Evolutionary conservation across 2,888 invertebrate genomes (phyloP).

Genomic region (Synanthedon formicaeformis): DNA sequence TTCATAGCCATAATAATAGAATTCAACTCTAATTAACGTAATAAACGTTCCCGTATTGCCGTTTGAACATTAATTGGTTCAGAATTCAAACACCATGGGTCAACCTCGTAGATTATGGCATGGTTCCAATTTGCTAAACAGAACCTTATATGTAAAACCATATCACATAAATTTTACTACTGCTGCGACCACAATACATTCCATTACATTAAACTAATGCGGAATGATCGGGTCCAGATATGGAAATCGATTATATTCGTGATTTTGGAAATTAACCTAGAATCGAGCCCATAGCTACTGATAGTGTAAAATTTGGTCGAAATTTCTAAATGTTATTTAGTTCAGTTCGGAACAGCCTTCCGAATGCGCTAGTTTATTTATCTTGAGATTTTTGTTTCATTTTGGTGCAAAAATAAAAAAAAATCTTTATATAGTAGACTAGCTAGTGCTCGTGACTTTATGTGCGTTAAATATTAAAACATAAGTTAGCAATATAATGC

Average conservation of each 20-base stretch:
- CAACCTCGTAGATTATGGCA: slow-evolving; percentile 34
- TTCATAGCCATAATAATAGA: neutral
- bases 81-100: slow-evolving; percentile 17
- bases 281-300: neutral
- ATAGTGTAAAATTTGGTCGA: neutral
- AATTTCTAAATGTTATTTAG: too few species aligned
- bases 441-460: too few species aligned
- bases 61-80: neutral
- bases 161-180: slow-evolving; percentile 45
- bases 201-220: slow-evolving; percentile 41
- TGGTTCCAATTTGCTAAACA: slow-evolving; percentile 44
- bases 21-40: neutral
- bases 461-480: too few species aligned
- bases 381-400: too few species aligned
- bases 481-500: too few species aligned
- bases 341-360: too few species aligned
- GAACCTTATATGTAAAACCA: slow-evolving; percentile 21
- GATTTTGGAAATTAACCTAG: neutral
- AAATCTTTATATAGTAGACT: too few species aligned
- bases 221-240: slow-evolving; percentile 8
- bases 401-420: too few species aligned
- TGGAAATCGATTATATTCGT: neutral
- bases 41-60: slow-evolving; percentile 1
- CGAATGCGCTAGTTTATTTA: too few species aligned
- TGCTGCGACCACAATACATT: slow-evolving; percentile 37